Base-by-base conservation (phyloP, 2,797 vertebrate genomes). In the Selene dorsalis region DNA sequence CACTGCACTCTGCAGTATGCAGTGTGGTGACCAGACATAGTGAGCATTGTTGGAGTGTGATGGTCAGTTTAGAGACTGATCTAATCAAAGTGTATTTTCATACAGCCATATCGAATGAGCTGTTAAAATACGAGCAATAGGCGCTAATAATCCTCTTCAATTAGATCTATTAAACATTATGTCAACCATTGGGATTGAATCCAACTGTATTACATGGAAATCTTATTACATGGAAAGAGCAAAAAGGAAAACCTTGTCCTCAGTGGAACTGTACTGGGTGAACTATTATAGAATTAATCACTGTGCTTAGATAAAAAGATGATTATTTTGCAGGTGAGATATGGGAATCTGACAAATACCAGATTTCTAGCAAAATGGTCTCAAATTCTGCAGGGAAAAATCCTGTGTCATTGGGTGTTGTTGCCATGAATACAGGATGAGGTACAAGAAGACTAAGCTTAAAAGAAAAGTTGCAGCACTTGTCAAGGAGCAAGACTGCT, bases 61-160 rank as follows among this genome's bases (percentile, higher is more conserved):
- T 3, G 57, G 30, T 69, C 17, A n/a, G 16, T 63, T 82, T 72
- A 35, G 82, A 82, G 35, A 66, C 30, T 28, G 69, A 47, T 78
- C 56, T 62, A 48, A 59, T 58, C 57, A n/a, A 32, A 62, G 73
- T 75, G 32, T 69, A 59, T 81, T 79, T 77, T 50, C 53, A 35
- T 8, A 35, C 32, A 77, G 41, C 41, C 43, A 1, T 75, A 53
- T 78, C 58, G 73, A 20, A 78, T 84, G 11, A 64, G 52, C 0
- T 16, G 47, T 65, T 45, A 28, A 74, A 53, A 8, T 55, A 59
- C 47, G 69, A n/a, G 22, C 53, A 41, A 63, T 41, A 77, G 28
- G 48, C 9, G 16, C 0, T 6, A 38, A 75, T 82, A 80, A 82
- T 72, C 81, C 38, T 26, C 69, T 58, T 53, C 10, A 79, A 55